phyloP scores from a whole-genome alignment of 2,113 vertebrate genomes.

The Brevimyrus niger region DNA sequence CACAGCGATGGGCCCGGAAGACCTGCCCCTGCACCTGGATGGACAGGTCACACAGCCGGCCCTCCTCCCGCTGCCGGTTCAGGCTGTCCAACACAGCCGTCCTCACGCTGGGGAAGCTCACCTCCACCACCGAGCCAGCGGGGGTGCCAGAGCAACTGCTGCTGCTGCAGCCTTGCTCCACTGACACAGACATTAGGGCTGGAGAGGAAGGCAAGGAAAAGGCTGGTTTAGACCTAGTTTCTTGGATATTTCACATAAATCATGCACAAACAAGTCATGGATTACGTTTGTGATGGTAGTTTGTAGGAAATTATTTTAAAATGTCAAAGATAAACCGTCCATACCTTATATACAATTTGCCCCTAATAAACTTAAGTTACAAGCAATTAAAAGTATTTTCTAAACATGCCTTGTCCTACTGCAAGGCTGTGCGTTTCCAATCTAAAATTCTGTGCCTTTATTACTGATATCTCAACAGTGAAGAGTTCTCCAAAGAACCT shows the following conservation, averaged over 20 bases:
- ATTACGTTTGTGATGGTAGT: neutral
- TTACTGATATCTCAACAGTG: neutral
- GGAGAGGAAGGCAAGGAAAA: neutral
- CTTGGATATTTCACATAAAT: neutral
- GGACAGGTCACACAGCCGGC: conserved; percentile 71
- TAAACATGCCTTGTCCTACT: neutral
- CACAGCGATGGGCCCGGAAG: conserved; percentile 70
- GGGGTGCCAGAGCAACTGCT: conserved; percentile 36
- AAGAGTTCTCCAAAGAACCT: neutral
- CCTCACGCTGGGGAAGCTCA: conserved; percentile 76
- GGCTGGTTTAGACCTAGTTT: neutral
- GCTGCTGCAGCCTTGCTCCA: conserved; percentile 53
- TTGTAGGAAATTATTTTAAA: neutral
- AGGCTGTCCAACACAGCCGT: conserved; percentile 74
- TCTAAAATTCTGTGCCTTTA: no score
- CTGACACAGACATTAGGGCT: conserved; percentile 41
- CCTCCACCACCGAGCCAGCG: conserved; percentile 60
- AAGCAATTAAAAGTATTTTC: neutral
- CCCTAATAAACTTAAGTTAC: neutral
- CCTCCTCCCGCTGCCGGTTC: conserved; percentile 79
- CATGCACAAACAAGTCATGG: neutral
- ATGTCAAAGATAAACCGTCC: neutral
- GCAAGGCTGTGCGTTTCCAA: neutral
- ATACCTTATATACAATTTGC: neutral
- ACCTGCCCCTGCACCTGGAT: conserved; percentile 72